Evolutionary conservation across 2,113 vertebrate species (phyloP).

Genomic region (Tylochromis polylepis): DNA sequence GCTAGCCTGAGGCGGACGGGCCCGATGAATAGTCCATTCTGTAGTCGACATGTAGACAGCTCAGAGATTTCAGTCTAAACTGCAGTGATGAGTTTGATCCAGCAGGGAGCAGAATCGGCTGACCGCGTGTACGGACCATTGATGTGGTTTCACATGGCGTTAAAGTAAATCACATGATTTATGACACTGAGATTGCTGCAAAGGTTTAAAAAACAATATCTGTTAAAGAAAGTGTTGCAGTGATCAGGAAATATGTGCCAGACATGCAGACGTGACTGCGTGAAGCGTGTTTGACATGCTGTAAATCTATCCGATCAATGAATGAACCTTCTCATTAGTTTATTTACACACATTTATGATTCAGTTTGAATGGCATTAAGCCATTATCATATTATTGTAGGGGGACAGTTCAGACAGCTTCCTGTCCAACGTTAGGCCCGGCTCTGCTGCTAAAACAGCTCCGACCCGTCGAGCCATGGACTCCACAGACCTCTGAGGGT

Average conservation of each 20-base stretch:
- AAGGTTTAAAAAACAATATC: neutral
- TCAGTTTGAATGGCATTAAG: too few relatives aligned
- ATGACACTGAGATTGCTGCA: neutral
- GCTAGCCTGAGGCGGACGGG: neutral
- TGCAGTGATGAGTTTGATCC: neutral
- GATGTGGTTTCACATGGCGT: neutral
- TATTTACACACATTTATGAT: too few relatives aligned
- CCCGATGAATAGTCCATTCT: slow-evolving; percentile 21
- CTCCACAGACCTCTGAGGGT: too few relatives aligned
- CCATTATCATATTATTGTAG: too few relatives aligned
- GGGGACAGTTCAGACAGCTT: too few relatives aligned
- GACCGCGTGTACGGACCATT: neutral
- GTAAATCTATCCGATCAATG: too few relatives aligned
- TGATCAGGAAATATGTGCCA: neutral
- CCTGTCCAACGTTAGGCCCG: too few relatives aligned
- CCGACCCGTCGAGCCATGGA: too few relatives aligned
- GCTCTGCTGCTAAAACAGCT: too few relatives aligned
- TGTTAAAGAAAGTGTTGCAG: neutral
- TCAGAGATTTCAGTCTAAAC: neutral
- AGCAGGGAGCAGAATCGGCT: neutral
- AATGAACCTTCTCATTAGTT: too few relatives aligned
- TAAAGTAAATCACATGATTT: neutral
- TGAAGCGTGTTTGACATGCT: neutral
- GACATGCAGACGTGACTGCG: neutral
- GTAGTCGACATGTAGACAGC: neutral